Evolutionary conservation across 2,888 invertebrate species (phyloP), one percentile per base, ranked within the genome.

Genomic region (Drosophila glabriapex): DNA sequence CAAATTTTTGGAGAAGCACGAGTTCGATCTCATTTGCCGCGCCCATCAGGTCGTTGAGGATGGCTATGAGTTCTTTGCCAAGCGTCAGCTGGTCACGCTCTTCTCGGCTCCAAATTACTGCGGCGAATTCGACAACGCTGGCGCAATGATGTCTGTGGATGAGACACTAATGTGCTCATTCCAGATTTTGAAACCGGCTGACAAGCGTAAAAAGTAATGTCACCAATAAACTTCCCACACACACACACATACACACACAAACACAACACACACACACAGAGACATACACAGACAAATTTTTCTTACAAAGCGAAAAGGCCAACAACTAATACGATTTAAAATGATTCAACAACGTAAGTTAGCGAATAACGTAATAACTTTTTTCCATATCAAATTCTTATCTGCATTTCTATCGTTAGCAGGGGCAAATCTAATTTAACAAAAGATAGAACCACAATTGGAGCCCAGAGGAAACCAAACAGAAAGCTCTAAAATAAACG

Each of bases 31-130:
- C 94, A 99, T 99, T 94, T 99, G 99, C 95, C 96, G 99, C 93
- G 99, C 99, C 86, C 99, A 99, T 95, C 99, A 99, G 95, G 99
- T 99, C 68, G 99, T 99, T 0, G 99, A 99, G 94, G 99, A 99
- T 94, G 99, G 99, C 7, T 99, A 99, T 93, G 99, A 99, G 94
- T 98, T 98, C 94, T 98, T 98, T 94, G 99, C 99, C 67, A 99
- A 99, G 94, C 95, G 99, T 83, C 99, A 99, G 93, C 95, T 99
- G 90, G 98, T 99, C 63, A 98, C 97, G 52, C 94, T 97, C 70
- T 97, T 98, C 94, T 97, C 97, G 80, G 98, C 98, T 73, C 98
- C 98, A 56, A 98, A 98, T 94, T 99, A 99, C 93, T 99, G 98
- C 93, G 98, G 98, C 88, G 97, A 97, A 93, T 97, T 97, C 92